phyloP scores from a whole-genome alignment of 2,797 vertebrate species.

The Crocidura indochinensis region DNA sequence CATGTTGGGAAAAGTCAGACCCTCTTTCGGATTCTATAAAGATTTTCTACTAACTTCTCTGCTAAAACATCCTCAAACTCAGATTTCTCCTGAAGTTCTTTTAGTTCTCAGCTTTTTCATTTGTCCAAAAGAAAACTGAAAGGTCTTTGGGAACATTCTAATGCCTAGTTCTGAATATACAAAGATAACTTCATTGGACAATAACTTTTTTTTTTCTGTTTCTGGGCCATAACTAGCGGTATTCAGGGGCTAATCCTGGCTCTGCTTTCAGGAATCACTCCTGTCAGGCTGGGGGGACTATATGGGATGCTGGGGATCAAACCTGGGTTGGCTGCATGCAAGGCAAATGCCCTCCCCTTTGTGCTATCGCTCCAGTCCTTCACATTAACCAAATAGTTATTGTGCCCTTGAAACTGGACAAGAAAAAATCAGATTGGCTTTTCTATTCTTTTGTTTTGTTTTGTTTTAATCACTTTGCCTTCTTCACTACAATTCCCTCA shows the following conservation, averaged over 20 bases:
- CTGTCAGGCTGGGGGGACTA: too few species aligned
- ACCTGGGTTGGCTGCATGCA: too few species aligned
- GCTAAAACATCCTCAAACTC: neutral
- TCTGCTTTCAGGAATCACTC: too few species aligned
- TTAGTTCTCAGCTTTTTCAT: constrained; percentile 32
- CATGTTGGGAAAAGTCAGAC: neutral
- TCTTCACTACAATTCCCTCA: constrained; percentile 58
- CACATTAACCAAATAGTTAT: too few species aligned
- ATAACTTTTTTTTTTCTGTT: neutral
- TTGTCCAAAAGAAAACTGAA: constrained; percentile 9
- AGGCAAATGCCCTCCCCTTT: too few species aligned
- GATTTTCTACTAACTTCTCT: neutral
- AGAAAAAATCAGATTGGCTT: too few species aligned
- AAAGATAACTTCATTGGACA: constrained; percentile 9
- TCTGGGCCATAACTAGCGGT: too few species aligned
- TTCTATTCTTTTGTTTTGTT: too few species aligned
- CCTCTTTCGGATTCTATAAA: neutral
- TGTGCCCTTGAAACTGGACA: too few species aligned
- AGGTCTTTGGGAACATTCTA: constrained; percentile 9
- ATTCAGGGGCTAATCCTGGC: too few species aligned
- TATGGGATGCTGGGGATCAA: too few species aligned
- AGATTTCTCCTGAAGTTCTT: neutral
- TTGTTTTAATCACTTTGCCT: neutral
- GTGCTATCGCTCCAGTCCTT: too few species aligned
- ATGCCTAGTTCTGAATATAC: constrained; percentile 33